phyloP scores from a whole-genome alignment of 2,113 vertebrate species.

The Heliornis fulica region DNA sequence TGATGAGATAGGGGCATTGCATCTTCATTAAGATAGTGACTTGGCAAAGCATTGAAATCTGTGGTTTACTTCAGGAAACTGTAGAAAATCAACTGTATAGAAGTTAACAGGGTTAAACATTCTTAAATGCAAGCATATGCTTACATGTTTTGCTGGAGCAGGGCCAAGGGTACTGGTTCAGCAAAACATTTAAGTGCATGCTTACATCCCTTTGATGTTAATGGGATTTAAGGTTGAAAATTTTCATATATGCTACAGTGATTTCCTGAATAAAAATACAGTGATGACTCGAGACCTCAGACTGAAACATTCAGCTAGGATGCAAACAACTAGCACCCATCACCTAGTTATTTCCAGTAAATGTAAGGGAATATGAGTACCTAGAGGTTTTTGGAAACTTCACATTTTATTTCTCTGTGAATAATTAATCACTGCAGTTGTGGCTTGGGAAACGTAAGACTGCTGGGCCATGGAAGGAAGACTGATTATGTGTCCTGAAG shows the following conservation, averaged over 20 bases:
- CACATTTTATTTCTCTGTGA: not conserved
- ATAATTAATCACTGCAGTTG: not conserved
- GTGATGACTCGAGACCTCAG: not conserved
- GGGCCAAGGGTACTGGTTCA: slow-evolving; percentile 23
- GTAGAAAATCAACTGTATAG: slow-evolving; percentile 48
- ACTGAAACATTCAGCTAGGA: not conserved
- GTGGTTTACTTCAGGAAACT: slow-evolving; percentile 27
- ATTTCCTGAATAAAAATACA: slow-evolving; percentile 11
- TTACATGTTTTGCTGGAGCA: slow-evolving; percentile 48
- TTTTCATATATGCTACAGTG: slow-evolving; percentile 31
- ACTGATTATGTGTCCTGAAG: not conserved
- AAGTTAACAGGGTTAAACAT: slow-evolving; percentile 43
- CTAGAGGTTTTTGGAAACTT: not conserved
- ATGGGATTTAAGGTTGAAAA: slow-evolving; percentile 47
- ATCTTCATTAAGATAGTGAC: slow-evolving; percentile 37
- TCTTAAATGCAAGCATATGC: slow-evolving; percentile 37
- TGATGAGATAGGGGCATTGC: slow-evolving; percentile 23
- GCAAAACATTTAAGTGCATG: slow-evolving; percentile 40
- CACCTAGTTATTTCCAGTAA: not conserved
- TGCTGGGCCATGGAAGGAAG: not conserved
- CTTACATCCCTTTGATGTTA: slow-evolving; percentile 46
- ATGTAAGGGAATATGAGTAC: not conserved
- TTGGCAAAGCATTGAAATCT: slow-evolving; percentile 45
- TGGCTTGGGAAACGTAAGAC: not conserved
- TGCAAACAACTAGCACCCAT: not conserved